phyloP scores from a whole-genome alignment of 1,140 invertebrate species.

The Drosophila leontia region DNA sequence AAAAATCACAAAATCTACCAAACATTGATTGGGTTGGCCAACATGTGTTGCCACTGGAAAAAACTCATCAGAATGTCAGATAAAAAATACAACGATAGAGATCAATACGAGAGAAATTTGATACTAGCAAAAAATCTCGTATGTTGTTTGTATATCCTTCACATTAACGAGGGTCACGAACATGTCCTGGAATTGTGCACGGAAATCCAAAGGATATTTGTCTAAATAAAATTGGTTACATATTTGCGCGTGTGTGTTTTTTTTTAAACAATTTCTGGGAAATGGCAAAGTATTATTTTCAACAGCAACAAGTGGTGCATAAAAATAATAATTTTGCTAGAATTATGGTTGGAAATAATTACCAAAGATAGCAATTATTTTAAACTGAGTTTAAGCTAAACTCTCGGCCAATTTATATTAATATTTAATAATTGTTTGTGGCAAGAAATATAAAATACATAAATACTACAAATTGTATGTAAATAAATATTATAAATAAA shows the following conservation, averaged over 20 bases:
- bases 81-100: background rate
- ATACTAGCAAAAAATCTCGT: conserved; percentile 3
- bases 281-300: no score
- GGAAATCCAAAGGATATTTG: conserved; percentile 13
- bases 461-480: background rate
- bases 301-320: conserved; percentile 5
- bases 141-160: background rate
- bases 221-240: background rate
- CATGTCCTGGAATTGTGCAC: background rate
- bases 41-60: background rate
- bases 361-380: background rate
- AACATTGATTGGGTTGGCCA: background rate
- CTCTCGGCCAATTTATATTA: background rate
- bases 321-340: background rate
- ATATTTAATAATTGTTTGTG: background rate
- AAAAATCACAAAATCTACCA: conserved; percentile 14
- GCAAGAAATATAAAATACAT: background rate
- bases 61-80: conserved; percentile 6
- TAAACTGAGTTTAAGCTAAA: background rate
- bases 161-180: conserved; percentile 17
- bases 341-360: background rate
- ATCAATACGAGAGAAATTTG: background rate
- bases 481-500: background rate
- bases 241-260: conserved; percentile 7
- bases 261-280: background rate